Base-by-base conservation (phyloP, 2,113 vertebrate genomes). In the Charina bottae region DNA sequence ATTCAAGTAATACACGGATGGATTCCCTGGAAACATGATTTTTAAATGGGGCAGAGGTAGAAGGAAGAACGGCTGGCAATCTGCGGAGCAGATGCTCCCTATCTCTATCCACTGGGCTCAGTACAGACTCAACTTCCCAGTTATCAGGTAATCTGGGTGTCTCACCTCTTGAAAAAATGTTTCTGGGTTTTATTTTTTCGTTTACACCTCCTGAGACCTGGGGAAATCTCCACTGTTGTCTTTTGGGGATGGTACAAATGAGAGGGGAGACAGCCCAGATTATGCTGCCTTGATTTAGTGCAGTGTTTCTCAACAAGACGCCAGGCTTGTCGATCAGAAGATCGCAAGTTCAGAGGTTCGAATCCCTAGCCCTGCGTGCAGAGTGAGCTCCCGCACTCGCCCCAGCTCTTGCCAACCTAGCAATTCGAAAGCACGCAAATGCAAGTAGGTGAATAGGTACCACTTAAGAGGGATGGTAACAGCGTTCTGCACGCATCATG, bases 101-200 rank as follows among this genome's bases (percentile, higher is more conserved):
- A 7, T 2, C 60, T 42, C 6, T 6, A 68, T 19, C 37, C 21
- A 0, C 49, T 3, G 13, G 68, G 9, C 54, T 28, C 37, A 9
- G 1, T 26, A n/a, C 53, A 7, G 13, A 13, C 24, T 21, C 37
- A 72, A 2, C 33, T 26, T n/a, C n/a, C 53, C 26, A n/a, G 37
- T 59, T 92, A 59, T 62, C 24, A 12, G 28, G 58, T 72, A 89
- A 89, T 89, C 88, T 89, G 33, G n/a, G n/a, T 56, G 53, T 24
- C 21, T 33, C 28, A 7, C 54, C 33, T 42, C 24, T 46, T 19
- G 2, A 33, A 89, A 72, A 42, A 78, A 10, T 8, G 33, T 26
- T n/a, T n/a, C 89, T 4, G 68, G 15, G 21, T 8, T 12, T 21
- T 11, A 13, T 37, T 0, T 24, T 42, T 17, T 42, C 0, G 21